Base-by-base conservation (phyloP, 2,797 vertebrate genomes). In the Peromyscus melanophrys region DNA sequence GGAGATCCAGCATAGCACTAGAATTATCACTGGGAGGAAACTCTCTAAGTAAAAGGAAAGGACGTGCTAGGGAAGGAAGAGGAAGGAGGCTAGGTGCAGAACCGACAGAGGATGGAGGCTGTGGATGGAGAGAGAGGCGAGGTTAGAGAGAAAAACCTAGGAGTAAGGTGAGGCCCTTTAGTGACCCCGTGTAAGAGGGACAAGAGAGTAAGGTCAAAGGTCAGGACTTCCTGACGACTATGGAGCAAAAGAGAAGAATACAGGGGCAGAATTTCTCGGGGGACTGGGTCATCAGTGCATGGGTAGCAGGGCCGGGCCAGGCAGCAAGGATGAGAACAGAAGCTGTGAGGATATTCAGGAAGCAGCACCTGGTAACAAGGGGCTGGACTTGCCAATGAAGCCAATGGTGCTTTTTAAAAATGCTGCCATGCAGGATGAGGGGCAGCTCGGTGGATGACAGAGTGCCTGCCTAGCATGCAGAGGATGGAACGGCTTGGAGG, bases 331-430 rank as follows among this genome's bases (percentile, higher is more conserved):
- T 16, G 17, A 61, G 76, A 91, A 86, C 43, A 73, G 61, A 92
- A 73, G 27, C 8, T 40, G 29, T 61, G 55, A 89, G 67, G 69
- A 78, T 14, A 65, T 57, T 67, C 12, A 83, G 43, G 12, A 76
- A 34, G 59, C 0, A 37, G n/a, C 52, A 67, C 31, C 43, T 40
- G 63, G 10, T 1, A 85, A 29, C 31, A 10, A 69, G 71, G n/a
- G 40, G 7, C 34, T 67, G 25, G 9, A 67, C 71, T 95, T 86
- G 43, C 57, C 71, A 94, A 1, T 34, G 21, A 88, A 76, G 77
- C 63, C 89, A 95, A 11, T 77, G 37, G 59, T 19, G 52, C 31
- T 92, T 92, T 75, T 40, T 7, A 77, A 78, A 88, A 93, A 40
- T 23, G 34, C 19, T n/a, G 27, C 19, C 17, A 8, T 43, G 43